A percentile compares a stretch with the other conserved stretches of the same genome.
phyloP scores from a whole-genome alignment of 2,888 invertebrate species.

The Noctua janthina region DNA sequence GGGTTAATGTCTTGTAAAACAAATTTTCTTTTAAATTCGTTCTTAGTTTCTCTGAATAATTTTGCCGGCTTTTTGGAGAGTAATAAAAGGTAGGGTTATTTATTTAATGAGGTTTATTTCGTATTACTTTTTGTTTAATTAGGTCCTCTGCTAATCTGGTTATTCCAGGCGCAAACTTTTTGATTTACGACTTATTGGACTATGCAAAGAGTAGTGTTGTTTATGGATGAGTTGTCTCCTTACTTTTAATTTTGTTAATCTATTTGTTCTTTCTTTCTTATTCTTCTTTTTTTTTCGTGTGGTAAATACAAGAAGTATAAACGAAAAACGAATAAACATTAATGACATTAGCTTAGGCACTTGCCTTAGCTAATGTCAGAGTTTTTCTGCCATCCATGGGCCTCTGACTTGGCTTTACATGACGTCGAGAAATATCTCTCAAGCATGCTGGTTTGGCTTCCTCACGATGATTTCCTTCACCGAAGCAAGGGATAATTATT shows the following conservation, averaged over 20 bases:
- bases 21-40: slow-evolving; percentile 68
- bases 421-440: no score
- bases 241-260: background rate
- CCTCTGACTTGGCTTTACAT: no score
- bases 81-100: slow-evolving; percentile 57
- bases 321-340: no score
- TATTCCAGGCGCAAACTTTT: slow-evolving; percentile 28
- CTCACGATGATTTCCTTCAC: no score
- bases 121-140: slow-evolving; percentile 59
- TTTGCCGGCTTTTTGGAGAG: slow-evolving; percentile 40
- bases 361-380: no score
- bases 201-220: slow-evolving; percentile 12
- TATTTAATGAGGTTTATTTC: slow-evolving; percentile 50
- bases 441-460: no score
- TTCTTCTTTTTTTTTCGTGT: no score
- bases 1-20: slow-evolving; percentile 74
- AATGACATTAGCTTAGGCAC: no score
- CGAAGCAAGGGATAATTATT: no score
- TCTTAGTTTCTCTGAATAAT: slow-evolving; percentile 61
- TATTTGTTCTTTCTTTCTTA: background rate
- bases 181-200: slow-evolving; percentile 22
- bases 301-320: no score
- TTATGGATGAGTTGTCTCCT: background rate
- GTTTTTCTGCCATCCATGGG: no score
- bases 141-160: slow-evolving; percentile 51